phyloP scores from a whole-genome alignment of 2,113 vertebrate genomes.

The Semnornis frantzii region DNA sequence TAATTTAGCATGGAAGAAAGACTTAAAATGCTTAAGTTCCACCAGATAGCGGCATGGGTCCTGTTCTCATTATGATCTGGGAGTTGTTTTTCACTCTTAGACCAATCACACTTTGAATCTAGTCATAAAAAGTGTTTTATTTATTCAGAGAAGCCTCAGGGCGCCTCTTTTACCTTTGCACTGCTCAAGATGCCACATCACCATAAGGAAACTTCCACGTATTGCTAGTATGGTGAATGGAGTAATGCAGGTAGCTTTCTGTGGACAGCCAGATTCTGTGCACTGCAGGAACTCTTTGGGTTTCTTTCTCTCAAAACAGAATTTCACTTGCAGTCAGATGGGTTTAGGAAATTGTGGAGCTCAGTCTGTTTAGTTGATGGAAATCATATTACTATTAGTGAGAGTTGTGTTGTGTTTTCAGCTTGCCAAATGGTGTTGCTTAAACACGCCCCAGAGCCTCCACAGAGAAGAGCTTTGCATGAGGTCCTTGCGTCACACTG shows the following conservation, averaged over 20 bases:
- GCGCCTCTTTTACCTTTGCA: neutral
- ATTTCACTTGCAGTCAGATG: neutral
- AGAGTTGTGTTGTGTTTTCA: neutral
- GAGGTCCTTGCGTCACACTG: rapidly evolving
- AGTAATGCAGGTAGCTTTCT: neutral
- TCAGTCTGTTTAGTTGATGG: neutral
- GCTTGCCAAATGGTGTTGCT: neutral
- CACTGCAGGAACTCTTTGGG: rapidly evolving
- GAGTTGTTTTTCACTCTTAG: neutral
- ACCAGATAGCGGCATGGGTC: neutral
- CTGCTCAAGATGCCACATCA: neutral
- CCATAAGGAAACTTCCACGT: rapidly evolving
- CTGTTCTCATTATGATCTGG: neutral
- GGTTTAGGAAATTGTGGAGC: neutral
- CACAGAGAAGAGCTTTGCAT: neutral
- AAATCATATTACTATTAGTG: rapidly evolving
- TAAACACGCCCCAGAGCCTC: rapidly evolving
- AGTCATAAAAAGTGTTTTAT: neutral
- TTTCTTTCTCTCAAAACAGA: neutral
- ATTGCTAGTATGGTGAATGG: neutral
- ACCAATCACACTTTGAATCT: neutral
- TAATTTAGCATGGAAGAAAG: neutral
- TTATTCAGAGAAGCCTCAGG: neutral
- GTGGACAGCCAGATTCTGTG: neutral
- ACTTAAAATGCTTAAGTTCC: neutral